Evolutionary conservation across 2,113 vertebrate species (phyloP).

Genomic region (Nycticebus coucang): DNA sequence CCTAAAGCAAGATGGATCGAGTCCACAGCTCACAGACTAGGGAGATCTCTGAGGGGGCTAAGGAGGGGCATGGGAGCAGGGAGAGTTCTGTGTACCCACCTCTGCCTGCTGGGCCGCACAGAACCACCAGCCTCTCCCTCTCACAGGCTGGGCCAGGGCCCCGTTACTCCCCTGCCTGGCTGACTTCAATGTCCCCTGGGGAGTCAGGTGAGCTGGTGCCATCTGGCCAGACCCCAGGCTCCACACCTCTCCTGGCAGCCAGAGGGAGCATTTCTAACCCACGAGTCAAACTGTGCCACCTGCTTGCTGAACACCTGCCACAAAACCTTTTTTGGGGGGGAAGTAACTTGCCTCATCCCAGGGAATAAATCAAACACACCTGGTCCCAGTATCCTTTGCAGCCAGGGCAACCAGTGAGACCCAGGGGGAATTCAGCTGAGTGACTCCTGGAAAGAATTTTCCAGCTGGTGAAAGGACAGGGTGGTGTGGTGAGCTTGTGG

Average conservation of each 20-base stretch:
- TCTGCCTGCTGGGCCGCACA: not conserved
- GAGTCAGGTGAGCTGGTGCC: not conserved
- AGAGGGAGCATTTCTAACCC: not conserved
- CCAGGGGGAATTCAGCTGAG: not conserved
- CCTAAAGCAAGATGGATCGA: not conserved
- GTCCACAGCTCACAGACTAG: rapidly evolving
- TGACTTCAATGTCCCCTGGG: too few species aligned
- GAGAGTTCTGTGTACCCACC: rapidly evolving
- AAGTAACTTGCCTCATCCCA: not conserved
- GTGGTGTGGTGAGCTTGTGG: not conserved
- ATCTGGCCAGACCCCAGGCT: not conserved
- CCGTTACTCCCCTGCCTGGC: too few species aligned
- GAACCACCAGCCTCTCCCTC: not conserved
- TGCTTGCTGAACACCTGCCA: rapidly evolving
- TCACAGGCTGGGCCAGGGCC: not conserved
- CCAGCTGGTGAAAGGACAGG: not conserved
- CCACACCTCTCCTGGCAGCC: rapidly evolving
- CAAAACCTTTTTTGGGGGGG: not conserved
- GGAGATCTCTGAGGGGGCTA: not conserved
- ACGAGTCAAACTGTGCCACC: rapidly evolving
- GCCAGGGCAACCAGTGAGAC: too few species aligned
- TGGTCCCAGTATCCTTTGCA: not conserved
- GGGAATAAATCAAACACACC: not conserved
- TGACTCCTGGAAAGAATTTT: not conserved
- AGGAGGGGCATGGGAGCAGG: not conserved